Evolutionary conservation across 2,888 invertebrate species (phyloP), one percentile per base, ranked within the genome.

Genomic region (Plagodis pulveraria): DNA sequence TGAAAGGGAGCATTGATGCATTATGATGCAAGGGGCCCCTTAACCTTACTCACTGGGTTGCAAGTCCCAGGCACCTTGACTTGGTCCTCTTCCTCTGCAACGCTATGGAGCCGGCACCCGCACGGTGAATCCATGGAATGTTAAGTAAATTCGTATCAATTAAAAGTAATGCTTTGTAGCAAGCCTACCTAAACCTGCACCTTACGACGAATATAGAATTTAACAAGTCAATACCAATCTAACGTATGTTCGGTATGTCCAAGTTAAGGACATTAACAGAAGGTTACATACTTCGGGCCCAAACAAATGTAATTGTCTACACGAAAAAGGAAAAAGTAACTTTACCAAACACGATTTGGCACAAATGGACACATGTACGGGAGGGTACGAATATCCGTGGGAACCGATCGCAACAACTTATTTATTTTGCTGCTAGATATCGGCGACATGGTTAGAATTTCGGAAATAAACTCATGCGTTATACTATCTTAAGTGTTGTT

Each of bases 281-380:
- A 56, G 8, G 55, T 58, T 63, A 63, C 57, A 56, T 59, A 66
- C 63, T 56, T 52, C 43, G 50, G 41, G 40, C 53, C 43, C 48
- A 59, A 66, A 60, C 58, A 63, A 62, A 68, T 59, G 58, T 64
- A 67, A 69, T 69, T 69, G 65, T 66, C 51, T 53, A 56, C 45
- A 34, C 51, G 55, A 62, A 63, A 51, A 35, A 44, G 56, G 53
- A 47, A 51, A 58, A 55, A 58, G 55, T 57, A 58, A 63, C 59
- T 69, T 59, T 59, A 51, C 55, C 49, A 60, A 68, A 69, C 58
- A 58, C 66, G 64, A 74, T 77, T 77, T 74, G 74, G 75, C 73
- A 73, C 71, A 72, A 74, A 74, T 69, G 75, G 64, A 71, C 72
- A 72, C 76, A 72, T 69, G 66, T 71, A 71, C 66, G 59, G 70